Evolutionary conservation across 2,888 invertebrate genomes (phyloP).

Genomic region (Microctonus brassicae): DNA sequence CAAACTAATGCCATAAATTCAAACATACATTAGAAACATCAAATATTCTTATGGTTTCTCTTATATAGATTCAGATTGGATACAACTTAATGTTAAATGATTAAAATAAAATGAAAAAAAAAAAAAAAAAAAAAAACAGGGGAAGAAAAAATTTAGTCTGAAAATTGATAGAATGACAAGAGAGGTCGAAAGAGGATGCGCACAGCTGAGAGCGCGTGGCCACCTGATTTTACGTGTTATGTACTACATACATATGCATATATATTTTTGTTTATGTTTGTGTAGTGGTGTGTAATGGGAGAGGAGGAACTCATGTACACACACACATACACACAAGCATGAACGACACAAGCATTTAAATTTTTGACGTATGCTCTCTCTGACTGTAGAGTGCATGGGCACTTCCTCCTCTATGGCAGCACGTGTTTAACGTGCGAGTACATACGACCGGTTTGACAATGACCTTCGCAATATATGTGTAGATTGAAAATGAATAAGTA

Average conservation of each 20-base stretch:
- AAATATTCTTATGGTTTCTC: neutral
- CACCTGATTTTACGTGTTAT: constrained; percentile 63
- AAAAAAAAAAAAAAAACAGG: no score
- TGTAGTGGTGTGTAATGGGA: constrained; percentile 27
- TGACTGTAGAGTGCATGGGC: neutral
- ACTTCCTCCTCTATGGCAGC: constrained; percentile 36
- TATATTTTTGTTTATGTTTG: constrained; percentile 24
- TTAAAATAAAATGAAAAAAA: no score
- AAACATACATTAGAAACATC: neutral
- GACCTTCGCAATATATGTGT: constrained; percentile 27
- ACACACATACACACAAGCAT: constrained; percentile 28
- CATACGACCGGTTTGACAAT: constrained; percentile 24
- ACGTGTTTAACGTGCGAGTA: constrained; percentile 43
- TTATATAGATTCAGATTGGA: neutral
- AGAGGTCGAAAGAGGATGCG: constrained; percentile 22
- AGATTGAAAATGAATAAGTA: neutral
- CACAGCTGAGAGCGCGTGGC: constrained; percentile 58
- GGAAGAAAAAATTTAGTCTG: neutral
- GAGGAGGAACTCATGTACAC: no score
- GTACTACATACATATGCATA: constrained; percentile 43
- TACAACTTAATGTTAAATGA: no score
- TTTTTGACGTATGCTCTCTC: constrained; percentile 54
- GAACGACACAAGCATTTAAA: constrained; percentile 61
- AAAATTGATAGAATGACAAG: neutral
- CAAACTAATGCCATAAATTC: neutral